These are phyloP conservation scores for Psettodes erumei DNA, from an alignment of 2,113 vertebrate genomes.

Conservation along the genomic window DNA sequence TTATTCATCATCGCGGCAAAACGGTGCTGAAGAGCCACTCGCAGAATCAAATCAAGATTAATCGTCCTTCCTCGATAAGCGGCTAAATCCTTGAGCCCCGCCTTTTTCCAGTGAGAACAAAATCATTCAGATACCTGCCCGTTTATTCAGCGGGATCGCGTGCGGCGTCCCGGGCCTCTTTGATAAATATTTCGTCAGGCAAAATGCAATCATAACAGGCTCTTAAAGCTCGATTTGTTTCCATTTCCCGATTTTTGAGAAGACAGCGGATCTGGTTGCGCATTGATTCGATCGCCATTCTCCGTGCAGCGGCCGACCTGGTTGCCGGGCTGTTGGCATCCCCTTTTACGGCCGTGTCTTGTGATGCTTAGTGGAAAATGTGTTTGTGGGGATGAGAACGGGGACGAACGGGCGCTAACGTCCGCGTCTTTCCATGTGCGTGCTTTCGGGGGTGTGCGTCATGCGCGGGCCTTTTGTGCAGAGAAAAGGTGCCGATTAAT, in stretches of 20 bases:
- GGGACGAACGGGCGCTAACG: conserved; percentile 25
- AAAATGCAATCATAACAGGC: conserved; percentile 60
- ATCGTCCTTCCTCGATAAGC: conserved; percentile 38
- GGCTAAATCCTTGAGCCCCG: conserved; percentile 35
- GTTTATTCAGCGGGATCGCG: conserved; percentile 25
- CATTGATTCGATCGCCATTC: conserved; percentile 49
- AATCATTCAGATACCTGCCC: conserved; percentile 34
- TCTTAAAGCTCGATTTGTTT: conserved; percentile 68
- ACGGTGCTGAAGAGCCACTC: conserved; percentile 51
- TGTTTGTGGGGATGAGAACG: conserved; percentile 4
- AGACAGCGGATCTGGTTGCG: conserved; percentile 63
- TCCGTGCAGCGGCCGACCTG: conserved; percentile 22
- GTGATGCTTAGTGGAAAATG: conserved; percentile 30
- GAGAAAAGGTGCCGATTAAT: conserved; percentile 75
- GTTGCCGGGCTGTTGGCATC: conserved; percentile 32
- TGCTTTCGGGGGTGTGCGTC: conserved; percentile 27
- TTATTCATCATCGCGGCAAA: conserved; percentile 48
- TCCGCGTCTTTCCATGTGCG: conserved; percentile 1
- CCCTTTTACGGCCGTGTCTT: conserved; percentile 19
- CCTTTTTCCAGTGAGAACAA: conserved; percentile 20
- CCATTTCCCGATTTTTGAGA: conserved; percentile 66
- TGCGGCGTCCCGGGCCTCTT: no score
- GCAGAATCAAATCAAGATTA: conserved; percentile 58
- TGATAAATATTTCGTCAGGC: conserved; percentile 67
- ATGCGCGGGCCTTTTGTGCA: conserved; percentile 43